Evolutionary conservation across 23 tunicate genomes (phyloP), one percentile per base, ranked within the genome.

Genomic region (Diplosoma virens): DNA sequence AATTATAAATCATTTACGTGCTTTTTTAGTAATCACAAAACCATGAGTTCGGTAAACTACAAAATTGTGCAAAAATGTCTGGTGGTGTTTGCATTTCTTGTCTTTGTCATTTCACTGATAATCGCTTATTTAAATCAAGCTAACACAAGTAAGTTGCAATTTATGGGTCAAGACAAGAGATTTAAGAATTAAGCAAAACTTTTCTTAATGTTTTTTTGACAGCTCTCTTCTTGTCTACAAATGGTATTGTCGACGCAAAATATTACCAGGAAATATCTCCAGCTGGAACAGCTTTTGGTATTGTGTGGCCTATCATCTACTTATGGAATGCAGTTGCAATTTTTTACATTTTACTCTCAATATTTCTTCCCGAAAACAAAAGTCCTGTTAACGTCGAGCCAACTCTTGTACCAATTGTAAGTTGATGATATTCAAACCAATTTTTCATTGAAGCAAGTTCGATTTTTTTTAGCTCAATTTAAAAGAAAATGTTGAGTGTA

Each of bases 271-370:
- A 79, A 65, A 63, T 47, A 46, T 65, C 83, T 14, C 90, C 90
- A 1, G 48, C 76, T 16, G 83, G 67, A 32, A 64, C 26, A 23
- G 90, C 74, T 27, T 77, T 84, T 37, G 78, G n/a, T 0, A 80
- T 84, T 22, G 63, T 84, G 0, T 84, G 90, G 90, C 90, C 90
- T 1, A 81, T 84, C 14, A 77, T 84, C 17, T 84, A 84, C 58
- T 1, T 77, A 1, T 84, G 90, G 90, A 84, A 84, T 78, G 30
- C 80, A 24, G 81, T 80, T 21, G 90, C 81, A 35, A 29, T 77
- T n/a, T 20, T 67, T 23, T 84, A 84, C 41, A 18, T 84, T 30
- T 23, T 69, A 0, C 78, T 69, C 1, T 84, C 90, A 0, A 35
- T 68, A 3, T 84, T 66, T 52, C 30, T 84, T n/a, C 29, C 90